A percentile compares a stretch with the other conserved stretches of the same genome.
Conservation (phyloP, 2,113 vertebrate genomes). For the Eidolon helvum region DNA sequence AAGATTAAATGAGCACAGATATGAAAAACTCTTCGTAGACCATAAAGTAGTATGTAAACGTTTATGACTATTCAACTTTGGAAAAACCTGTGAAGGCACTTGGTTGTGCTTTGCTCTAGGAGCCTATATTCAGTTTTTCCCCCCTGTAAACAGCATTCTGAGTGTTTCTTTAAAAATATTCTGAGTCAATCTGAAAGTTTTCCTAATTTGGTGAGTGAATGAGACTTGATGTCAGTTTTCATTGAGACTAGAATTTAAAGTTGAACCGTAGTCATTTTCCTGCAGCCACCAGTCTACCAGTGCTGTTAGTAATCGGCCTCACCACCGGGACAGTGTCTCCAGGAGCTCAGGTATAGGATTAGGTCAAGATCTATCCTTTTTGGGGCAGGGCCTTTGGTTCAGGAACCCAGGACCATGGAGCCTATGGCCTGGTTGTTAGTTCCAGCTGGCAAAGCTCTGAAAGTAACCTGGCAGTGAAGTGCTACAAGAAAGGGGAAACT, state of each 20-base stretch:
- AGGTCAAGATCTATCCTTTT: neutral
- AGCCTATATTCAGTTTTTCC: neutral
- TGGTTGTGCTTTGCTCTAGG: neutral
- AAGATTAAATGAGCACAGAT: neutral
- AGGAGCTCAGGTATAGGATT: neutral
- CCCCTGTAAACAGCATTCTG: neutral
- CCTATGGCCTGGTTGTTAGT: neutral
- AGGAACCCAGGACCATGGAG: too few relatives aligned
- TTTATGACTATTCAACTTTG: too few relatives aligned
- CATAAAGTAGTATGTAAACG: too few relatives aligned
- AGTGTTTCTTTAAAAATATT: neutral
- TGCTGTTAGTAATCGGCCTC: neutral
- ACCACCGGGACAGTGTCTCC: neutral
- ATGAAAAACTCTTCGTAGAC: neutral
- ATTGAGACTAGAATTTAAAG: neutral
- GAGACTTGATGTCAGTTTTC: neutral
- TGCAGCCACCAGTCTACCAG: neutral
- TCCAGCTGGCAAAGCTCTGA: neutral
- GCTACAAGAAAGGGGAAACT: neutral
- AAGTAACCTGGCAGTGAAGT: neutral
- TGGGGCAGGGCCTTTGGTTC: neutral
- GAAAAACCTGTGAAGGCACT: neutral
- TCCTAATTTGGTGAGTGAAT: neutral
- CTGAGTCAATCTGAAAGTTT: neutral
- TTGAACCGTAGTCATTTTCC: neutral